phyloP scores from a whole-genome alignment of 2,113 vertebrate genomes.

The Mesembrinibis cayennensis region DNA sequence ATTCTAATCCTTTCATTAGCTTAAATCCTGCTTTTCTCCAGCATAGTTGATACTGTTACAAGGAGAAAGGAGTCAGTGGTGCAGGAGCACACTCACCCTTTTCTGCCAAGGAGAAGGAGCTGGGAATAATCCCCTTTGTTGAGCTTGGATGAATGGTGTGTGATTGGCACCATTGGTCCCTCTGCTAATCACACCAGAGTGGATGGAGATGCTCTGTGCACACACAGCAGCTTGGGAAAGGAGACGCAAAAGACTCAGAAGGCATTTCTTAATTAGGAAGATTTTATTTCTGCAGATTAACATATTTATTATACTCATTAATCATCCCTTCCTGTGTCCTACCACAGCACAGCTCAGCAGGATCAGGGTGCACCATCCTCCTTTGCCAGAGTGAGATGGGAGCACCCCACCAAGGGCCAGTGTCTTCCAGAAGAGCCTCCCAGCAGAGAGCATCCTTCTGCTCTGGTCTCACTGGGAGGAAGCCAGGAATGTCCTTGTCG shows the following conservation, averaged over 20 bases:
- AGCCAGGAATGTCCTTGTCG: not conserved
- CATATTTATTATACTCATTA: constrained; percentile 14
- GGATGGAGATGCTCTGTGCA: not conserved
- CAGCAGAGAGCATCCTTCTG: not conserved
- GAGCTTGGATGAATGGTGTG: not conserved
- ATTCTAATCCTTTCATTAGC: constrained; percentile 37
- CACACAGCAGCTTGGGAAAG: not conserved
- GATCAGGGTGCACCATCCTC: not conserved
- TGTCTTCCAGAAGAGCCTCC: not conserved
- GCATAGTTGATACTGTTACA: not conserved
- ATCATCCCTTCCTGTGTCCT: not conserved
- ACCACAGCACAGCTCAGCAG: not conserved
- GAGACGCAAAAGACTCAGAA: not conserved
- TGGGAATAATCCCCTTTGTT: not conserved
- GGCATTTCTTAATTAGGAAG: constrained; percentile 9
- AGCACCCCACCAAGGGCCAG: not conserved
- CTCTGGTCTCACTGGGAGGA: not conserved
- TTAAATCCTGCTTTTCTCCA: constrained; percentile 12
- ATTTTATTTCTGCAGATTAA: constrained; percentile 16
- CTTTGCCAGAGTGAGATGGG: not conserved
- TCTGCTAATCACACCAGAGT: not conserved
- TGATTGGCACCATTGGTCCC: not conserved
- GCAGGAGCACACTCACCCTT: not conserved
- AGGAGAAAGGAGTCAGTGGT: not conserved
- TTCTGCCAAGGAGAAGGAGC: not conserved